phyloP scores from a whole-genome alignment of 2,797 vertebrate species.

The Channallabes apus region DNA sequence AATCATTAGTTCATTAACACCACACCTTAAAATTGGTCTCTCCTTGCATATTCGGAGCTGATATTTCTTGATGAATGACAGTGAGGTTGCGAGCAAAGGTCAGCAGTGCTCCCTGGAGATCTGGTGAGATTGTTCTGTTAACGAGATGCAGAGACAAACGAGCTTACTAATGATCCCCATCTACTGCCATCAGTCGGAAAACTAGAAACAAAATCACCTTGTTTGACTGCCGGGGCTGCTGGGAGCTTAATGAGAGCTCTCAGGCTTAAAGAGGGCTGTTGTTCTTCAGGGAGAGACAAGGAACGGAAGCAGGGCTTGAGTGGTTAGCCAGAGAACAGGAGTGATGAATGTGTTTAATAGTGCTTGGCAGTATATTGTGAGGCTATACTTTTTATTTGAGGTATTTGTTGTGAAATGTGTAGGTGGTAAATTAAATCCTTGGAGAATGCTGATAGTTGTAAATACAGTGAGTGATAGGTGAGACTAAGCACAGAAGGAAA shows the following conservation, averaged over 20 bases:
- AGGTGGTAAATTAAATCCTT: constrained; percentile 35
- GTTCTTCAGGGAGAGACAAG: constrained; percentile 86
- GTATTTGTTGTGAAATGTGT: constrained; percentile 43
- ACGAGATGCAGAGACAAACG: constrained; percentile 93
- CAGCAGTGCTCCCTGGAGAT: constrained; percentile 94
- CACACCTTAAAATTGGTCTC: constrained; percentile 98
- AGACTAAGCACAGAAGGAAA: constrained; percentile 20
- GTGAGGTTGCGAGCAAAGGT: constrained; percentile 99
- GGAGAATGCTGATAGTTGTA: constrained; percentile 41
- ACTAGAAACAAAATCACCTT: constrained; percentile 83
- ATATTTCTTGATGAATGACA: constrained; percentile 99
- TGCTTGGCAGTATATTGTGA: constrained; percentile 41
- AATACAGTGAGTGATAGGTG: constrained; percentile 40
- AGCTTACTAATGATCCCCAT: constrained; percentile 88
- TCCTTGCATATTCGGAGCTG: constrained; percentile 92
- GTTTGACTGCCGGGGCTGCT: constrained; percentile 83
- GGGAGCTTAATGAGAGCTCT: constrained; percentile 92
- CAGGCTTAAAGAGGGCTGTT: constrained; percentile 81
- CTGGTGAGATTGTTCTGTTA: constrained; percentile 91
- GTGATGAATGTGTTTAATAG: constrained; percentile 90
- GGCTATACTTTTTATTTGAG: constrained; percentile 44
- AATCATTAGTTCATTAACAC: constrained; percentile 93
- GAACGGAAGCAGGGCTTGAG: constrained; percentile 76
- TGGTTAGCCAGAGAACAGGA: constrained; percentile 81
- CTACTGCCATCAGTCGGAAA: constrained; percentile 69